Percentiles rank a stretch among this genome's conserved stretches.
Evolutionary conservation across 2,113 vertebrate genomes (phyloP).

Genomic region (Ctenodactylus gundi): DNA sequence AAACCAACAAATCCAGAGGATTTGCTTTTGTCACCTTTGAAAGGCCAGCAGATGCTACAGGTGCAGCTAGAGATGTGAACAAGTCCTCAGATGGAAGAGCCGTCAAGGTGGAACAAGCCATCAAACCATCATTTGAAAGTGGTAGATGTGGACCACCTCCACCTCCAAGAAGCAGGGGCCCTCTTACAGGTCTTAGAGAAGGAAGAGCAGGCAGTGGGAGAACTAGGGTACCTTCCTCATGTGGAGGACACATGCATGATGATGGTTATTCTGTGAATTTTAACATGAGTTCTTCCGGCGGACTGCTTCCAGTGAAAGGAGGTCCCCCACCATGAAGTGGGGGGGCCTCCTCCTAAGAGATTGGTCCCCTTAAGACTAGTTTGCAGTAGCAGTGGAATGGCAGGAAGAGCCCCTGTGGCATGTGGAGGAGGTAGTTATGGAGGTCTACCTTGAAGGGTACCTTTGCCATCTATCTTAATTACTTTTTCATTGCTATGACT

Average conservation of each 20-base stretch:
- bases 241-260: conserved; percentile 89
- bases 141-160: conserved; percentile 91
- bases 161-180: conserved; percentile 92
- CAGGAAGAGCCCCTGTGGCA: conserved; percentile 93
- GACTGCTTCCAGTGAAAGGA: conserved; percentile 96
- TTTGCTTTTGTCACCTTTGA: too few species aligned
- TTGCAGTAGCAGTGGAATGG: conserved; percentile 88
- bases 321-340: conserved; percentile 95
- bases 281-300: conserved; percentile 91
- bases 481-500: too few species aligned
- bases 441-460: conserved; percentile 94
- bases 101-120: conserved; percentile 98
- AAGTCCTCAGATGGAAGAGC: conserved; percentile 96
- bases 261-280: conserved; percentile 78
- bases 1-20: too few species aligned
- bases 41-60: too few species aligned
- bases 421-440: conserved; percentile 96
- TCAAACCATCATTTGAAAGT: conserved; percentile 96
- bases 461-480: conserved; percentile 94
- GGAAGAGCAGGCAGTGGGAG: conserved; percentile 91
- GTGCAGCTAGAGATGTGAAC: too few species aligned
- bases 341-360: conserved; percentile 95
- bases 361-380: conserved; percentile 94
- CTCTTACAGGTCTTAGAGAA: conserved; percentile 91
- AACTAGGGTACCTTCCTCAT: conserved; percentile 92